phyloP scores from a whole-genome alignment of 2,113 vertebrate species.

The Laticauda laticaudata region DNA sequence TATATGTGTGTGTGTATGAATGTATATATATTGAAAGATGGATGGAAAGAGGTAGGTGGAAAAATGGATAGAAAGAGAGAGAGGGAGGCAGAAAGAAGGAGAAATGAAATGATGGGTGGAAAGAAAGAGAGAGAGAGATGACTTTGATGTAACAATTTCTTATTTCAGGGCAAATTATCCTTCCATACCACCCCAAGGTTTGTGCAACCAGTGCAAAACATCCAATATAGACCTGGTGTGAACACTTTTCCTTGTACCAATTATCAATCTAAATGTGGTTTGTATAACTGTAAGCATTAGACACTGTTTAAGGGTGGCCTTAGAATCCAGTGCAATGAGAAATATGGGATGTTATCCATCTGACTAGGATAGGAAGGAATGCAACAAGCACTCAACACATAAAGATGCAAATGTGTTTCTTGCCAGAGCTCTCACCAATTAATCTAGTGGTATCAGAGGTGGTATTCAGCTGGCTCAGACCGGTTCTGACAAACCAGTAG shows the following conservation, averaged over 20 bases:
- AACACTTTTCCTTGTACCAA: background rate
- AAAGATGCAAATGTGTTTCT: background rate
- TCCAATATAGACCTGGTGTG: background rate
- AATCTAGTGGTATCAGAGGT: background rate
- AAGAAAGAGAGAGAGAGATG: no score
- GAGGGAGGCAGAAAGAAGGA: no score
- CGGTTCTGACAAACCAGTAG: no score
- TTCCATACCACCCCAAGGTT: no score
- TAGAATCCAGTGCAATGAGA: background rate
- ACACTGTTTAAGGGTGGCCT: background rate
- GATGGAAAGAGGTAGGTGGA: no score
- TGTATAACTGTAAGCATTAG: background rate
- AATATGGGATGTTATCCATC: background rate
- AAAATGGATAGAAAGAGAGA: no score
- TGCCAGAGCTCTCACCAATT: background rate
- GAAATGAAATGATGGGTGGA: no score
- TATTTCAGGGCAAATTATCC: no score
- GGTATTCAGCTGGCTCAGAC: no score
- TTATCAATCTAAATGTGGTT: background rate
- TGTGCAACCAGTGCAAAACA: background rate
- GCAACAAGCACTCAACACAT: background rate
- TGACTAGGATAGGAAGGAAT: background rate
- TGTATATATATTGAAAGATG: no score
- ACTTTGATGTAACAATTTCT: no score
- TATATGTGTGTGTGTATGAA: no score